These are phyloP conservation scores for Parus major DNA, from an alignment of 2,113 vertebrate genomes.

Conservation along the genomic window DNA sequence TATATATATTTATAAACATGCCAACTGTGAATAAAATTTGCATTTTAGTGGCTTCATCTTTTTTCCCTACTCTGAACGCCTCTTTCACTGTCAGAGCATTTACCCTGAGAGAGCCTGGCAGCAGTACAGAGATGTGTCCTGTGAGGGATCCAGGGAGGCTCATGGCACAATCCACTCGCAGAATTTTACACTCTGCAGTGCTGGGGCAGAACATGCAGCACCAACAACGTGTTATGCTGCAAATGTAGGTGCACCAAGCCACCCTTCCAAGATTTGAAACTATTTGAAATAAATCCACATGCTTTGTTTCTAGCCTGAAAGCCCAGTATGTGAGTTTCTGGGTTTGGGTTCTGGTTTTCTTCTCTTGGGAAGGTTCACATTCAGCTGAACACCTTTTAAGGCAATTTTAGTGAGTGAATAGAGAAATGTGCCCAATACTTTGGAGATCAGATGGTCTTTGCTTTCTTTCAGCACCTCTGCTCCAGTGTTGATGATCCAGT, in stretches of 20 bases:
- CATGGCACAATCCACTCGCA: neutral
- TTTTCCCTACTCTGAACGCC: conserved; percentile 20
- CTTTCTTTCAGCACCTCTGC: neutral
- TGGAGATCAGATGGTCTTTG: neutral
- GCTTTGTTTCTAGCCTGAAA: neutral
- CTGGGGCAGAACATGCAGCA: neutral
- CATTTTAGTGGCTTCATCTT: conserved; percentile 59
- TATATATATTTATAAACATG: conserved; percentile 77
- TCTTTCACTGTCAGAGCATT: neutral
- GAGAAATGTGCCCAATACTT: neutral
- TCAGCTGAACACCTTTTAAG: neutral
- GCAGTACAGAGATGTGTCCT: neutral
- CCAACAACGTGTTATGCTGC: neutral
- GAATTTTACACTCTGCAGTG: neutral
- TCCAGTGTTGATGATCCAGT: neutral
- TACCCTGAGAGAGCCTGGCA: conserved; percentile 9
- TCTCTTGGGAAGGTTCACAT: neutral
- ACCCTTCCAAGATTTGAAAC: neutral
- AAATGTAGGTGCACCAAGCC: neutral
- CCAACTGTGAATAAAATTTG: conserved; percentile 71
- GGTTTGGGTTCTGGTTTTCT: neutral
- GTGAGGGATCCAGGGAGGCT: neutral
- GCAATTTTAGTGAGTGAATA: neutral
- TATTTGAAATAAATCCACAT: neutral
- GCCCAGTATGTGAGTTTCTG: neutral